A percentile compares a stretch with the other conserved stretches of the same genome.
phyloP scores from a whole-genome alignment of 2,113 vertebrate genomes.

The Perca schrenkii region DNA sequence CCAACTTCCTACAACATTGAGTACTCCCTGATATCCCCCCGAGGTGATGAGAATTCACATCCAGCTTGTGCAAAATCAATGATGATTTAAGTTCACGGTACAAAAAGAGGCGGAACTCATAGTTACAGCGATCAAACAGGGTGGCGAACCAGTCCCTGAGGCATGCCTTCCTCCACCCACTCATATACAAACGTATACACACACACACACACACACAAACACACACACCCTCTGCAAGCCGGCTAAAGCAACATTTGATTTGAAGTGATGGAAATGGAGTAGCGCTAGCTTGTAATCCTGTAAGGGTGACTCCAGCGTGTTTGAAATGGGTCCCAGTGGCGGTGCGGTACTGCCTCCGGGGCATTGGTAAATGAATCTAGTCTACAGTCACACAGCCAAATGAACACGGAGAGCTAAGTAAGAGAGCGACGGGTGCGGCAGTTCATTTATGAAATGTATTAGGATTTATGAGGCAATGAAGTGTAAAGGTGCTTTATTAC shows the following conservation, averaged over 20 bases:
- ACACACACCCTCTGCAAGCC: constrained; percentile 22
- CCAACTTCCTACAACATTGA: constrained; percentile 26
- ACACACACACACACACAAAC: background rate
- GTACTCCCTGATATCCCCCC: constrained; percentile 15
- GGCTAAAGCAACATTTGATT: constrained; percentile 68
- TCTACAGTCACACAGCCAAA: constrained; percentile 70
- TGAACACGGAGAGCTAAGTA: constrained; percentile 66
- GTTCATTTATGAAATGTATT: constrained; percentile 81
- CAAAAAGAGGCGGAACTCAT: constrained; percentile 53
- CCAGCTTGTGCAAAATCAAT: constrained; percentile 63
- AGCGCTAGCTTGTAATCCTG: constrained; percentile 65
- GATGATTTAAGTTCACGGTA: constrained; percentile 62
- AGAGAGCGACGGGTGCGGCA: constrained; percentile 52
- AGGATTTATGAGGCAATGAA: constrained; percentile 83
- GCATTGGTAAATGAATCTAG: constrained; percentile 71
- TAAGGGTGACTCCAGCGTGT: constrained; percentile 52
- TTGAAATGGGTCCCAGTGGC: constrained; percentile 70
- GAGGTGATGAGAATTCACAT: constrained; percentile 47
- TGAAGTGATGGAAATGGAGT: constrained; percentile 59
- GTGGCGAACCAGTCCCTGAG: constrained; percentile 60
- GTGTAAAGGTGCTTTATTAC: constrained; percentile 78
- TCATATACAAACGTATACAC: constrained; percentile 5
- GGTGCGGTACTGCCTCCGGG: constrained; percentile 42
- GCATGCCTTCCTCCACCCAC: constrained; percentile 61
- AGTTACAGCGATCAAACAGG: constrained; percentile 73